phyloP scores from a whole-genome alignment of 2,888 invertebrate genomes.

The Caenorhabditis sp. region DNA sequence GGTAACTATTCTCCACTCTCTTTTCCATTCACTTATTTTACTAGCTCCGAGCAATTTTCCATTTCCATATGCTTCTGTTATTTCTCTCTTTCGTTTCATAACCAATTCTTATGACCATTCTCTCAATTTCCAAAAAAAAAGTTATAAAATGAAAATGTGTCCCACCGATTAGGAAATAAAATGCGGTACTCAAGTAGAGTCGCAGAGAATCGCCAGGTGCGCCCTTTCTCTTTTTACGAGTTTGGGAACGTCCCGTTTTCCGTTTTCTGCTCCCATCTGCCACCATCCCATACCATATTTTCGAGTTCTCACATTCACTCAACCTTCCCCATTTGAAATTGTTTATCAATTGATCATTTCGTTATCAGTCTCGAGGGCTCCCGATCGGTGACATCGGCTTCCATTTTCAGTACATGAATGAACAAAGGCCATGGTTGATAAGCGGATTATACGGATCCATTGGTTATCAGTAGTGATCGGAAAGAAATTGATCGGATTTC shows the following conservation, averaged over 20 bases:
- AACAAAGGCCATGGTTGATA: slow-evolving; percentile 24
- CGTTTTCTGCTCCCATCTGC: not conserved
- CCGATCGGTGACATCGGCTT: slow-evolving; percentile 22
- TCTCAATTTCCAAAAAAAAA: slow-evolving; percentile 29
- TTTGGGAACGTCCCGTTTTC: slow-evolving; percentile 22
- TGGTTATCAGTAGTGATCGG: slow-evolving; percentile 12
- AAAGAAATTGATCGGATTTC: slow-evolving; percentile 32
- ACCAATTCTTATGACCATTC: not conserved
- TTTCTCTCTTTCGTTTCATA: not conserved
- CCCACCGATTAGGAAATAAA: not conserved
- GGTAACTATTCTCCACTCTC: too few species aligned
- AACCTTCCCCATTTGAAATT: not conserved
- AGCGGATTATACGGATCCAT: slow-evolving; percentile 19
- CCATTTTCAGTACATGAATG: slow-evolving; percentile 29
- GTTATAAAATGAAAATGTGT: slow-evolving; percentile 22
- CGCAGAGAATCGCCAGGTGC: slow-evolving; percentile 29
- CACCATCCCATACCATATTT: not conserved
- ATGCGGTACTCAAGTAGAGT: not conserved
- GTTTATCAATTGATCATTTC: slow-evolving; percentile 31
- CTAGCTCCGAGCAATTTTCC: too few species aligned
- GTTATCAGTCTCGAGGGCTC: slow-evolving; percentile 21
- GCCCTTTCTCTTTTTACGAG: slow-evolving; percentile 15
- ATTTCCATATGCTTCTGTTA: not conserved
- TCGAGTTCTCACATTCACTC: not conserved
- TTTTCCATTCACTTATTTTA: too few species aligned